Evolutionary conservation across 2,113 vertebrate genomes (phyloP).

Genomic region (Salvator merianae): DNA sequence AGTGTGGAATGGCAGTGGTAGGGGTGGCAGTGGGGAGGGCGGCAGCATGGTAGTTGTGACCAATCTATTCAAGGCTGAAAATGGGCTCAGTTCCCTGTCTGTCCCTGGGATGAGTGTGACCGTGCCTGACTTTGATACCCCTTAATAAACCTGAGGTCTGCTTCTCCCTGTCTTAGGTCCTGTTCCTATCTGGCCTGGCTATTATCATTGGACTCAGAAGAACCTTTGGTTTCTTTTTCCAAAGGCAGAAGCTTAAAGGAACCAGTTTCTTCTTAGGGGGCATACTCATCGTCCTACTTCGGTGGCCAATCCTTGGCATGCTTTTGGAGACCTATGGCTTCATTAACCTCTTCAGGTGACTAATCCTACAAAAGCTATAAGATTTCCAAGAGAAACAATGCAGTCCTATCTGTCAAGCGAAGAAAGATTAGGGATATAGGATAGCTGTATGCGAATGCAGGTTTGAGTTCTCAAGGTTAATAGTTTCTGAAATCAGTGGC

Average conservation of each 20-base stretch:
- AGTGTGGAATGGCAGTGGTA: too few species aligned
- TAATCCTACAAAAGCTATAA: background rate
- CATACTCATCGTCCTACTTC: conserved; percentile 80
- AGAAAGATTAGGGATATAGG: background rate
- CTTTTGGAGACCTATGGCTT: conserved; percentile 86
- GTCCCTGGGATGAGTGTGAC: too few species aligned
- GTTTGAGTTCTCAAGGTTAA: background rate
- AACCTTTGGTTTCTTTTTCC: conserved; percentile 88
- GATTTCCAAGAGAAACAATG: background rate
- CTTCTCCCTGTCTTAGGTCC: conserved; percentile 70
- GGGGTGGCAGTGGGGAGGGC: too few species aligned
- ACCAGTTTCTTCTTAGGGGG: conserved; percentile 89
- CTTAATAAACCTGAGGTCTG: background rate
- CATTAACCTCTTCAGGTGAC: conserved; percentile 84
- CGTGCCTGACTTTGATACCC: background rate
- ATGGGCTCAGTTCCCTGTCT: too few species aligned
- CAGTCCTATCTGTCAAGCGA: background rate
- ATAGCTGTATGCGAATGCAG: background rate
- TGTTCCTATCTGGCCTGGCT: conserved; percentile 84
- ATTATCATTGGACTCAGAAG: conserved; percentile 85
- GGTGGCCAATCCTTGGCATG: conserved; percentile 89
- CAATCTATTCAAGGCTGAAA: too few species aligned
- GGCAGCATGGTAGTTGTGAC: too few species aligned
- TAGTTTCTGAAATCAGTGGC: background rate
- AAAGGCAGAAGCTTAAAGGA: conserved; percentile 84